These are phyloP conservation scores for Scaptomyza montana DNA, from an alignment of 1,140 invertebrate species.

Conservation along the genomic window DNA sequence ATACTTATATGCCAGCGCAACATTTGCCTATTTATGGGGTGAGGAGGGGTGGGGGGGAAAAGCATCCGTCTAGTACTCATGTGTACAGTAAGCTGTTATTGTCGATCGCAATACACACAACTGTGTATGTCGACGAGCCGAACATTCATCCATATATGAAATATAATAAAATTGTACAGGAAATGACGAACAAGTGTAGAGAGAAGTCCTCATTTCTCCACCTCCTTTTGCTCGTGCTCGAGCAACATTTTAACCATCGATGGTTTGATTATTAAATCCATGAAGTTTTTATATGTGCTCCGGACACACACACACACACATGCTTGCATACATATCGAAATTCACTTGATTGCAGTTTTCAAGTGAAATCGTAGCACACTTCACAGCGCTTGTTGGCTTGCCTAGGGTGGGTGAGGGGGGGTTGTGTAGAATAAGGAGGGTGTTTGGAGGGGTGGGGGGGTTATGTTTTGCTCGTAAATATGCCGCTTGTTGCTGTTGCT, in stretches of 20 bases:
- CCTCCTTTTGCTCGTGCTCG: conserved; percentile 32
- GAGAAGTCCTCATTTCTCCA: conserved; percentile 23
- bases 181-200: conserved; percentile 77
- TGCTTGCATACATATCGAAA: conserved; percentile 64
- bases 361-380: conserved; percentile 82
- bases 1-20: conserved; percentile 38
- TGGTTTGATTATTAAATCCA: conserved; percentile 83
- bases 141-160: conserved; percentile 55
- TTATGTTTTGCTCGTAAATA: conserved; percentile 55
- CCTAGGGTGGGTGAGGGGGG: conserved; percentile 71
- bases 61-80: conserved; percentile 8
- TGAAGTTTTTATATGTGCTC: conserved; percentile 67
- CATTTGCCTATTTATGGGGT: conserved; percentile 29
- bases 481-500: conserved; percentile 43
- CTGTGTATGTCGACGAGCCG: too few relatives aligned
- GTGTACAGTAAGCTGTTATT: conserved; percentile 51
- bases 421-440: conserved; percentile 2
- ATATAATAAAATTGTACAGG: conserved; percentile 83
- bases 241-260: conserved; percentile 80
- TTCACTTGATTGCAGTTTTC: conserved; percentile 82
- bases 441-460: background rate
- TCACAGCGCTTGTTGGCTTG: conserved; percentile 64
- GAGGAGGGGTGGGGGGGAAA: background rate
- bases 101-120: conserved; percentile 36
- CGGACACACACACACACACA: conserved; percentile 43